phyloP scores from a whole-genome alignment of 1,140 invertebrate species.

The Chironomus striatipennis region DNA sequence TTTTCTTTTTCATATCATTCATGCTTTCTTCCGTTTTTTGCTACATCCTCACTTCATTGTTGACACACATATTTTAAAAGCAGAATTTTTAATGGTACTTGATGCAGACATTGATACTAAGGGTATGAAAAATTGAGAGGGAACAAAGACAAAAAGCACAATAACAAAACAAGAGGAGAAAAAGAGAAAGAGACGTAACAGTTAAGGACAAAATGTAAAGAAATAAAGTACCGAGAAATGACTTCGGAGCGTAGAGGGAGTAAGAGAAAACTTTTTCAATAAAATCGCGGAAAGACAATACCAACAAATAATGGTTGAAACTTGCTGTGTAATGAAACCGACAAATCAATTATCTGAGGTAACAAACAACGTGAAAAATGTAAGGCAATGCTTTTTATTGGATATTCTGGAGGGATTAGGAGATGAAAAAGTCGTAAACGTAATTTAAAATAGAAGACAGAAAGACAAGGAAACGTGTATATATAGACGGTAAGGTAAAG shows the following conservation, averaged over 20 bases:
- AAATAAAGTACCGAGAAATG: background rate
- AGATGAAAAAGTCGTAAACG: background rate
- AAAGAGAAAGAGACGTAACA: background rate
- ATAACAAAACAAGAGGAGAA: background rate
- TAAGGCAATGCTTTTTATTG: background rate
- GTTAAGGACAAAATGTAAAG: background rate
- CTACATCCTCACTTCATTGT: background rate
- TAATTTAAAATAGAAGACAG: background rate
- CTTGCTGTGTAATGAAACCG: background rate
- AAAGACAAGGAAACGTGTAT: background rate
- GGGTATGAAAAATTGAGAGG: background rate
- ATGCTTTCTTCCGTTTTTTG: background rate
- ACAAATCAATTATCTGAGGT: background rate
- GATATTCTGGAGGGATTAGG: background rate
- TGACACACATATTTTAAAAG: conserved; percentile 11
- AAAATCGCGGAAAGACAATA: background rate
- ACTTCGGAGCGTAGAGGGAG: background rate
- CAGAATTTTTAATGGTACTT: conserved; percentile 5
- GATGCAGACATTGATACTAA: conserved; percentile 7
- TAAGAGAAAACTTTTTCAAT: background rate
- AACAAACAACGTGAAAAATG: background rate
- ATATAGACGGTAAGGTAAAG: background rate
- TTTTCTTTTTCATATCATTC: background rate
- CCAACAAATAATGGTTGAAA: background rate
- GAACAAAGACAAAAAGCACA: background rate